Percentiles rank a stretch among this genome's conserved stretches.
These are phyloP conservation scores for Clistopyga incitator DNA, from an alignment of 2,888 invertebrate genomes.

Conservation along the genomic window DNA sequence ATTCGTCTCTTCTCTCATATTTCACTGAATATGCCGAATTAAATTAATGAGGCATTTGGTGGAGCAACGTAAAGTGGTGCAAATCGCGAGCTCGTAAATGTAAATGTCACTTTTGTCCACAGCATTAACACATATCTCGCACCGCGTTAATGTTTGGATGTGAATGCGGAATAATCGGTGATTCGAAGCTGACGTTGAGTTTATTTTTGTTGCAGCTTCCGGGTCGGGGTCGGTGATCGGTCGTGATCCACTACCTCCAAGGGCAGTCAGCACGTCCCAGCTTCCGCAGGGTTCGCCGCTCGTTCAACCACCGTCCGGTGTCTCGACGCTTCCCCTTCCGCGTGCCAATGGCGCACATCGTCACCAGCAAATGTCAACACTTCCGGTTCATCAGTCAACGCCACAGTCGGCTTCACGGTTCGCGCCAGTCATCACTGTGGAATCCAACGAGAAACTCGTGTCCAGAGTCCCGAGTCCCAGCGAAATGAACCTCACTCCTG, in stretches of 20 bases:
- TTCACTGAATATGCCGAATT: no score
- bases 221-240: conserved; percentile 89
- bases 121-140: not conserved
- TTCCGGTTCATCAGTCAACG: conserved; percentile 75
- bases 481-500: conserved; percentile 73
- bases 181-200: not conserved
- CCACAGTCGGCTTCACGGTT: conserved; percentile 64
- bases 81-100: no score
- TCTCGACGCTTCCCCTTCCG: conserved; percentile 78
- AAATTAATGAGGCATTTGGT: no score
- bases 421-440: conserved; percentile 43
- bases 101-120: not conserved
- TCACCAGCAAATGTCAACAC: conserved; percentile 69
- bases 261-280: conserved; percentile 83
- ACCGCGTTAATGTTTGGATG: no score
- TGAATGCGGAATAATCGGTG: not conserved
- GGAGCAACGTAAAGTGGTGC: no score
- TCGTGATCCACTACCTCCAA: conserved; percentile 85
- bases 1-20: no score
- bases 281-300: conserved; percentile 75
- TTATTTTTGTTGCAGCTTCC: conserved; percentile 87
- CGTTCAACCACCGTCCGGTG: conserved; percentile 84
- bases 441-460: conserved; percentile 50
- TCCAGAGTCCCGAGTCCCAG: conserved; percentile 74
- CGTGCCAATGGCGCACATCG: conserved; percentile 73